phyloP scores from a whole-genome alignment of 2,113 vertebrate genomes.

The Myotis davidii region DNA sequence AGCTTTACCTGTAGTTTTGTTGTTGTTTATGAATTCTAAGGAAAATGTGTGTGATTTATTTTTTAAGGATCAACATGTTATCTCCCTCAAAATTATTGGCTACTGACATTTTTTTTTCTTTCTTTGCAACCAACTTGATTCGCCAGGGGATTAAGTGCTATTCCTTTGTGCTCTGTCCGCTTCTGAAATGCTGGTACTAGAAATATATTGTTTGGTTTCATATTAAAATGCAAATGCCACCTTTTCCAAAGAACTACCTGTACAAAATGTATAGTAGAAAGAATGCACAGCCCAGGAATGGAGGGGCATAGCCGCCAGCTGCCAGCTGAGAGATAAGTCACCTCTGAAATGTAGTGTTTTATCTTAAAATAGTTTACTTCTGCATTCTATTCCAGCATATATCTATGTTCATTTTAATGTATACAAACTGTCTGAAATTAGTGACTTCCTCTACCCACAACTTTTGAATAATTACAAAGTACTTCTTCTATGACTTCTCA shows the following conservation, averaged over 20 bases:
- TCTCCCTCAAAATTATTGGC: neutral
- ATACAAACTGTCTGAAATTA: neutral
- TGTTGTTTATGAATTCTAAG: neutral
- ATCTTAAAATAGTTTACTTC: neutral
- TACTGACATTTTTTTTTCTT: neutral
- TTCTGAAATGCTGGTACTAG: neutral
- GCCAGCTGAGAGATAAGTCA: neutral
- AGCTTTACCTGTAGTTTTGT: neutral
- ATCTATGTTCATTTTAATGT: neutral
- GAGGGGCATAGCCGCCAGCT: neutral
- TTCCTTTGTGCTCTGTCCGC: neutral
- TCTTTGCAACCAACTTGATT: neutral
- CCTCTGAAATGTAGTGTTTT: neutral
- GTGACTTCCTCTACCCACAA: neutral
- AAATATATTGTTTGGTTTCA: neutral
- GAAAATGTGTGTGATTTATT: neutral
- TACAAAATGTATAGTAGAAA: neutral
- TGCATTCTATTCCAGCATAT: neutral
- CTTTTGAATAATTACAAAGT: neutral
- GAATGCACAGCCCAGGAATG: neutral
- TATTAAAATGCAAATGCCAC: neutral
- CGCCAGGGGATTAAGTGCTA: neutral
- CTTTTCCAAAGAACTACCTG: neutral
- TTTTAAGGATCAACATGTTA: constrained; percentile 11
- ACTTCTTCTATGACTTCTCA: neutral